These are phyloP conservation scores for Anoncus sp. DNA, from an alignment of 2,888 invertebrate species.

Conservation along the genomic window DNA sequence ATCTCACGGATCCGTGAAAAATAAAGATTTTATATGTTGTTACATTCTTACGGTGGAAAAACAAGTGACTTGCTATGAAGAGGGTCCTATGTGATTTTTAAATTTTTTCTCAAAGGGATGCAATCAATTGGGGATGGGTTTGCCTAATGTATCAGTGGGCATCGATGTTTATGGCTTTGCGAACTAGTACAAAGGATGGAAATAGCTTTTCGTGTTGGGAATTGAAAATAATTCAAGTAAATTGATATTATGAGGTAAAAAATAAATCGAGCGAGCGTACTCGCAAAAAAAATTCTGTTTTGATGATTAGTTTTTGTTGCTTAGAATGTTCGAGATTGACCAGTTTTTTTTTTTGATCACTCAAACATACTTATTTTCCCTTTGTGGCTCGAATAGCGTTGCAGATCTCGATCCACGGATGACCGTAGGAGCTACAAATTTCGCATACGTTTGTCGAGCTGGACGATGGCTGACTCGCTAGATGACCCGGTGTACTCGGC, in stretches of 20 bases:
- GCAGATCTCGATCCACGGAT: conserved; percentile 85
- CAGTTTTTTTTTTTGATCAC: not conserved
- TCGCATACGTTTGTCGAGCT: conserved; percentile 82
- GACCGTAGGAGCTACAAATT: conserved; percentile 84
- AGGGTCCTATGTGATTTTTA: no score
- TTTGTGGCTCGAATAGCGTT: conserved; percentile 84
- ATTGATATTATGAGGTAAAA: no score
- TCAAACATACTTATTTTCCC: conserved; percentile 76
- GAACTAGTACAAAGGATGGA: not conserved
- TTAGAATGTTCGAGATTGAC: not conserved
- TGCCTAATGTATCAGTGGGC: not conserved
- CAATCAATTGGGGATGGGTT: conserved; percentile 3
- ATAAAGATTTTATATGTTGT: not conserved
- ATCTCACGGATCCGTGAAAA: conserved; percentile 31
- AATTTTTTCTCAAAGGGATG: not conserved
- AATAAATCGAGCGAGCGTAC: no score
- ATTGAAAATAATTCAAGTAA: not conserved
- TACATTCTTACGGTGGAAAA: no score
- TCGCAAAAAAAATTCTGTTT: not conserved
- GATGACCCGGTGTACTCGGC: conserved; percentile 75
- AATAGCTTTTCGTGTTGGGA: not conserved
- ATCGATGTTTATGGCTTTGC: not conserved
- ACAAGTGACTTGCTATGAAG: no score
- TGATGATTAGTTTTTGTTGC: not conserved
- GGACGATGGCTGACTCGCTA: conserved; percentile 80